A percentile compares a stretch with the other conserved stretches of the same genome.
These are phyloP conservation scores for Thymelicus acteon DNA, from an alignment of 2,888 invertebrate genomes.

Conservation along the genomic window DNA sequence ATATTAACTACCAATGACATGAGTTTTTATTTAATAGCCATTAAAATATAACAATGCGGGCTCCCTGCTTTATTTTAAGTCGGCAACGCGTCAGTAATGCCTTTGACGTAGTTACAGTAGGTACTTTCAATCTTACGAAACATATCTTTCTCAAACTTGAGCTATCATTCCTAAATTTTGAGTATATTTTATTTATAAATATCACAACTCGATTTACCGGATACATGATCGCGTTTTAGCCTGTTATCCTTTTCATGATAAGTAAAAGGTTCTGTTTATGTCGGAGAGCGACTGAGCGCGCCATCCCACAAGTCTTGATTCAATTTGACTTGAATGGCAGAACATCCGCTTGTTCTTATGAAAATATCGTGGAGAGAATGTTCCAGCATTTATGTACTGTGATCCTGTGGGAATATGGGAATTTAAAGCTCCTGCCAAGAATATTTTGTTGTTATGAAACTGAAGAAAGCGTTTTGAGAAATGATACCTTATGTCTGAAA, in stretches of 20 bases:
- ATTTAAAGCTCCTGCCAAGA: conserved; percentile 23
- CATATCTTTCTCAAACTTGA: too few relatives aligned
- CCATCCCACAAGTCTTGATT: conserved; percentile 16
- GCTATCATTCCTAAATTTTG: too few relatives aligned
- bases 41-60: too few relatives aligned
- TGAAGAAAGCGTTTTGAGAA: conserved; percentile 12
- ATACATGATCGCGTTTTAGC: conserved; percentile 6
- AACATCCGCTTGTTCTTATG: conserved; percentile 14
- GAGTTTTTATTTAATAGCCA: too few relatives aligned
- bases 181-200: too few relatives aligned
- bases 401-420: conserved; percentile 8
- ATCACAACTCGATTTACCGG: too few relatives aligned
- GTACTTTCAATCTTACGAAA: too few relatives aligned
- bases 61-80: too few relatives aligned
- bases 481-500: too few relatives aligned
- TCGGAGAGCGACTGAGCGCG: neutral
- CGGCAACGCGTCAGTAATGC: too few relatives aligned
- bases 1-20: too few relatives aligned
- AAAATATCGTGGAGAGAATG: conserved; percentile 25
- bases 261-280: conserved; percentile 8
- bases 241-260: neutral
- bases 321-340: conserved; percentile 17
- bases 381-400: conserved; percentile 16
- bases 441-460: conserved; percentile 30
- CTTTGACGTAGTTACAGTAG: too few relatives aligned